phyloP scores from a whole-genome alignment of 2,888 invertebrate genomes.

The Mythimna albipuncta region DNA sequence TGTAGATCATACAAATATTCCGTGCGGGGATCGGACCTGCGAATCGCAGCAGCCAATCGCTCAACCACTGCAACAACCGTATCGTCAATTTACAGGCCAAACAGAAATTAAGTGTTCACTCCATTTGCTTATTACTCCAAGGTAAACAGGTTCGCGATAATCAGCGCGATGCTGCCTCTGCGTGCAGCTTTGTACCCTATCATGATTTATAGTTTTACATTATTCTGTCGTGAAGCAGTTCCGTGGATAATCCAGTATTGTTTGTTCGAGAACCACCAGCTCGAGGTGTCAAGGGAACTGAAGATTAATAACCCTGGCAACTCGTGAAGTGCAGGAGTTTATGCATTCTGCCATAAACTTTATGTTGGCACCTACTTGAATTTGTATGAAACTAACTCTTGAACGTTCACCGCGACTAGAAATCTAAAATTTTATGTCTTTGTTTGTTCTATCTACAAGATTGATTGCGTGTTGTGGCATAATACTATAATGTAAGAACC shows the following conservation, averaged over 20 bases:
- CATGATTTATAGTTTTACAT: conserved; percentile 66
- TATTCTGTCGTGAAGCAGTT: conserved; percentile 54
- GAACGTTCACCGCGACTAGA: conserved; percentile 11
- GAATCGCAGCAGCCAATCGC: no score
- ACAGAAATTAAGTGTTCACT: conserved; percentile 1
- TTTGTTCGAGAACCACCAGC: conserved; percentile 38
- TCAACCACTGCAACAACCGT: no score
- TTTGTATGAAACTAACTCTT: conserved; percentile 31
- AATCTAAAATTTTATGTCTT: conserved; percentile 9
- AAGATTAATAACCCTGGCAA: conserved; percentile 46
- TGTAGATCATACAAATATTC: no score
- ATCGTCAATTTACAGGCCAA: no score
- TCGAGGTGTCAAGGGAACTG: conserved; percentile 45
- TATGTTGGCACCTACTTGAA: conserved; percentile 32
- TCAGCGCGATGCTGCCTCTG: conserved; percentile 72
- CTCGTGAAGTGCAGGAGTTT: conserved; percentile 26
- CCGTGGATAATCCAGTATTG: conserved; percentile 53
- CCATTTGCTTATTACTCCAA: conserved; percentile 25
- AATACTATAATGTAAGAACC: no score
- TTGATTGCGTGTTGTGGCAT: neutral
- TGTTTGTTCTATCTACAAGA: neutral
- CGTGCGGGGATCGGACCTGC: no score
- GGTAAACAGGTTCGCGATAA: conserved; percentile 77
- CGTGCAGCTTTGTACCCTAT: conserved; percentile 58
- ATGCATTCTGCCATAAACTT: conserved; percentile 31